Evolutionary conservation across 2,888 invertebrate genomes (phyloP).

Genomic region (Nomada fabriciana): DNA sequence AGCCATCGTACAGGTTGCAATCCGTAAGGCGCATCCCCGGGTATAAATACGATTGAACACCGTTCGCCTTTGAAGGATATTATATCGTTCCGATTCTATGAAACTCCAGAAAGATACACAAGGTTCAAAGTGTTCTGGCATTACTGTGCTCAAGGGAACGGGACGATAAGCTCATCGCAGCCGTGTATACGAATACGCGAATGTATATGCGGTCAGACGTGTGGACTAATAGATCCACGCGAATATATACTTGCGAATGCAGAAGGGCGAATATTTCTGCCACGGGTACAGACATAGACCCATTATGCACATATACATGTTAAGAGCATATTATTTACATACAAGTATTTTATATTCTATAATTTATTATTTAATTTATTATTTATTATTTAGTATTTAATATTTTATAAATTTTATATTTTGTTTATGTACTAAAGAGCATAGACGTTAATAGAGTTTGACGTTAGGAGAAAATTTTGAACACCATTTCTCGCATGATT

Average conservation of each 20-base stretch:
- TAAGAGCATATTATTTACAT: constrained; percentile 43
- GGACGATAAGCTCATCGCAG: constrained; percentile 40
- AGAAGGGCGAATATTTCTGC: constrained; percentile 50
- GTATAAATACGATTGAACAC: background rate
- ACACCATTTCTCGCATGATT: too few relatives aligned
- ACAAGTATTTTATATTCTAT: constrained; percentile 39
- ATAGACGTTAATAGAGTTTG: too few relatives aligned
- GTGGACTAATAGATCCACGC: constrained; percentile 53
- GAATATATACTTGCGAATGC: constrained; percentile 45
- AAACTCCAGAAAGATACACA: background rate
- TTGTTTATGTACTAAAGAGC: too few relatives aligned
- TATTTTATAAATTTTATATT: too few relatives aligned
- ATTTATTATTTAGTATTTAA: too few relatives aligned
- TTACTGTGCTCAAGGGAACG: constrained; percentile 19
- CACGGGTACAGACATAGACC: constrained; percentile 25
- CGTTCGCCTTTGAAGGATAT: background rate
- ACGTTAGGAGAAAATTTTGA: too few relatives aligned
- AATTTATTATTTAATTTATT: too few relatives aligned
- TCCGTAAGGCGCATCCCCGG: background rate
- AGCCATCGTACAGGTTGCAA: too few relatives aligned
- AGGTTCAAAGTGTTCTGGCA: constrained; percentile 7
- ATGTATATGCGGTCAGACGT: constrained; percentile 31
- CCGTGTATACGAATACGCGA: constrained; percentile 21
- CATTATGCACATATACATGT: constrained; percentile 57
- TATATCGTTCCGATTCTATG: constrained; percentile 16